Conservation (phyloP, 1,140 invertebrate genomes). For the Adelges cooleyi region DNA sequence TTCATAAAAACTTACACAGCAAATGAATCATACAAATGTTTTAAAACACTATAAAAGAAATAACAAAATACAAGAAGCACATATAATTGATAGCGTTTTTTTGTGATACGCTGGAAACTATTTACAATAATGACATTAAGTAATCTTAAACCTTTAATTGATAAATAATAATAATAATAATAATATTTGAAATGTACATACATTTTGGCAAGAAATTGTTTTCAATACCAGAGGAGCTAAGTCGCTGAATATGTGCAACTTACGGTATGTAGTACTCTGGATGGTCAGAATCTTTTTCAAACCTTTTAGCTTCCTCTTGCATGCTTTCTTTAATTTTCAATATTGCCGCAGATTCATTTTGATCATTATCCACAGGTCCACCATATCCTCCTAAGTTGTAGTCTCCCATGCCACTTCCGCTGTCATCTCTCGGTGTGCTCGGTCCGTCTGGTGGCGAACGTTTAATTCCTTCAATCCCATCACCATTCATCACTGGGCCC, state of each 20-base stretch:
- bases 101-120: slow-evolving; percentile 15
- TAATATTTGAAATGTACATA: slow-evolving; percentile 27
- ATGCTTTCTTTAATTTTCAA: slow-evolving; percentile 99
- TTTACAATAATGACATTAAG: slow-evolving; percentile 26
- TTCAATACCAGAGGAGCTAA: slow-evolving; percentile 11
- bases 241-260: slow-evolving; percentile 17
- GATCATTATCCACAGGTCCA: slow-evolving; percentile 67
- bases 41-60: slow-evolving; percentile 28
- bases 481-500: slow-evolving; percentile 72
- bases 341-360: slow-evolving; percentile 97
- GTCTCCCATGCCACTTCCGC: slow-evolving; percentile 86
- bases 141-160: slow-evolving; percentile 25
- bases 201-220: slow-evolving; percentile 24
- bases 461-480: slow-evolving; percentile 93
- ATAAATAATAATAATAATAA: slow-evolving; percentile 25
- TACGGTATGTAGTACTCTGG: slow-evolving; percentile 85
- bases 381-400: slow-evolving; percentile 83
- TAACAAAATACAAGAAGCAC: slow-evolving; percentile 28
- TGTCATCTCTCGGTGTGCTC: slow-evolving; percentile 90
- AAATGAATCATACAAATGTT: slow-evolving; percentile 8
- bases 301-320: slow-evolving; percentile 98
- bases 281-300: slow-evolving; percentile 96
- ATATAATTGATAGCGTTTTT: slow-evolving; percentile 20
- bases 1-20: background rate
- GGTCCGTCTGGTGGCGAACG: slow-evolving; percentile 89